Evolutionary conservation across 2,888 invertebrate species (phyloP), one percentile per base, ranked within the genome.

Genomic region (Tinea pellionella): DNA sequence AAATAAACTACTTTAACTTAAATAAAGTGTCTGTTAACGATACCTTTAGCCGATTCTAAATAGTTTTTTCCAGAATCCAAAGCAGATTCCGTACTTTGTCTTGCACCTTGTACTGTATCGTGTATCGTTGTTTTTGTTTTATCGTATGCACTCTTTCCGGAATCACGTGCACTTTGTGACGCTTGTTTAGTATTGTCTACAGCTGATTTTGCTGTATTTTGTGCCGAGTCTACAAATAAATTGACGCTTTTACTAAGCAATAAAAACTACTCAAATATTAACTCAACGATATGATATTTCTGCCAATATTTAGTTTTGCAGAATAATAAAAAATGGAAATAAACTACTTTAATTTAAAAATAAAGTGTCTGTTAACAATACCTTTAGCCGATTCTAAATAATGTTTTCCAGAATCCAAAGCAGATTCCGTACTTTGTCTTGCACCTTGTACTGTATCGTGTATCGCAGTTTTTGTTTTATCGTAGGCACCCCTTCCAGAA

Each of bases 121-220:
- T 66, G 65, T 4, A 37, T 18, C 4, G 19, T 68, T 71, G 69
- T 69, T 71, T 75, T 78, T 61, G 78, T 75, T 37, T 67, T 72
- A 64, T 77, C 78, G 67, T 75, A 69, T 70, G 78, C 81, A 8
- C 70, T 69, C 66, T 72, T 76, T 67, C 78, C 77, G 65, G 73
- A 64, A 63, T 76, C 79, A 63, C 70, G 77, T 71, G 76, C 75
- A 9, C 78, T 75, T 67, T 69, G 72, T 37, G 75, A 77, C 62
- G 75, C 75, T 61, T 69, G 72, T 66, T 68, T 67, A 59, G 74
- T 72, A 56, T 67, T 66, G 61, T 77, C 74, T 63, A 78, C 63
- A 59, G 78, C 72, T 58, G 69, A 72, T 67, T 78, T 75, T 30
- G 77, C 65, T 30, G 77, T 69, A 30, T 47, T 47, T 47, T 72